Evolutionary conservation across 2,113 vertebrate genomes (phyloP), one percentile per base, ranked within the genome.

Genomic region (Garra rufa): DNA sequence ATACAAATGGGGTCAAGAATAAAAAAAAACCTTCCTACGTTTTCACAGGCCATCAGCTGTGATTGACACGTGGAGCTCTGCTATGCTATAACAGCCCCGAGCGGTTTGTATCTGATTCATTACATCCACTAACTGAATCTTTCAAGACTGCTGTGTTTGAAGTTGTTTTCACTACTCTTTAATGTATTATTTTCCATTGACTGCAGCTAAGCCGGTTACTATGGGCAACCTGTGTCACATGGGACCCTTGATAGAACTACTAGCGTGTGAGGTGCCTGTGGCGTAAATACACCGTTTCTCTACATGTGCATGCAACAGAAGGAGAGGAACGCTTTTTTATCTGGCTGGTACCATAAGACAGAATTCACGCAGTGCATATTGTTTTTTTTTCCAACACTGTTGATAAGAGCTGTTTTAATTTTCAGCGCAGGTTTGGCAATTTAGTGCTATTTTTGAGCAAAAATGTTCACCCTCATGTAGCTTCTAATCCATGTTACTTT

Each of bases 1-100:
- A 89, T 84, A 85, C 92, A 90, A 90, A 61, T 91, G 91, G 89
- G 78, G 89, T 90, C 34, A 87, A 90, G 14, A 82, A 82, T 52
- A 88, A 76, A 52, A 76, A 81, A 19, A 77, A 82, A 59, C 83
- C 87, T 81, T 86, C 28, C 84, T 44, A 63, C 76, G 55, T 85
- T 86, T 85, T 59, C 89, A 87, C 81, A 87, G 78, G 63, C 90
- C 89, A 88, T 86, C 48, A 41, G 71, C 65, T 83, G 81, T 93
- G 92, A 94, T 90, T 92, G 93, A 94, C 90, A 92, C 34, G 52
- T 79, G 87, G 90, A 88, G 89, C 82, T 89, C 83, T 81, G 86
- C 88, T 82, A 82, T 81, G 82, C 85, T 91, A 91, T 88, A 90
- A 77, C 73, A 87, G 85, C 83, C 74, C 88, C 86, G 90, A 88